Conservation (phyloP, 2,888 invertebrate species). For the Zygogramma bicolorata region DNA sequence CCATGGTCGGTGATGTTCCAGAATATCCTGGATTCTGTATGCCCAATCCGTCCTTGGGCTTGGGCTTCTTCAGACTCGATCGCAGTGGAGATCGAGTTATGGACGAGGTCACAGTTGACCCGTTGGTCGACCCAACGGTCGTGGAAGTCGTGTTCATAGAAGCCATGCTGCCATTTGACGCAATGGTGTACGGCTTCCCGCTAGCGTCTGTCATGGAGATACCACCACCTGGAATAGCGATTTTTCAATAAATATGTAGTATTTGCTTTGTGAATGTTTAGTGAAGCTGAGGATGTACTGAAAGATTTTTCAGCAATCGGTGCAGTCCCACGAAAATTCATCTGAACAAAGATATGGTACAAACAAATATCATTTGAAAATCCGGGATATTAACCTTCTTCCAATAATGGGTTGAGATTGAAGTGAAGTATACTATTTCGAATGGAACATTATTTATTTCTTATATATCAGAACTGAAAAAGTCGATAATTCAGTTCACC, state of each 20-base stretch:
- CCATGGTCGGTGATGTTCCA: conserved; percentile 85
- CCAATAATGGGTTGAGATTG: no score
- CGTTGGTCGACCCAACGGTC: conserved; percentile 72
- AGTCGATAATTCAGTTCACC: no score
- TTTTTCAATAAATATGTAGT: not conserved
- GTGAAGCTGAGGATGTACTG: no score
- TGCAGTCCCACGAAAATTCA: no score
- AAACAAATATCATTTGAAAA: no score
- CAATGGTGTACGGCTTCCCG: conserved; percentile 78
- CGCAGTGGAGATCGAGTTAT: conserved; percentile 74
- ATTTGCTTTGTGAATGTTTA: not conserved
- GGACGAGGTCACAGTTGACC: conserved; percentile 67
- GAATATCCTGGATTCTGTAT: conserved; percentile 90
- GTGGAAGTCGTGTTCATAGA: conserved; percentile 82
- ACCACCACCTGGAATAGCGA: conserved; percentile 45
- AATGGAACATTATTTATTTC: no score
- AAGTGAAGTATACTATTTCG: no score
- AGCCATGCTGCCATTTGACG: conserved; percentile 74
- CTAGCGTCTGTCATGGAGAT: conserved; percentile 91
- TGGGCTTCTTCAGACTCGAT: conserved; percentile 84
- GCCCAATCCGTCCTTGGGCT: conserved; percentile 74
- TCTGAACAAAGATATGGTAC: no score
- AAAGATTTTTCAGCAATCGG: no score
- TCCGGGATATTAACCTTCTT: no score
- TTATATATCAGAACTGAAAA: no score